A percentile compares a stretch with the other conserved stretches of the same genome.
Conservation (phyloP, 2,113 vertebrate genomes). For the Boulengeromyrus knoepffleri region DNA sequence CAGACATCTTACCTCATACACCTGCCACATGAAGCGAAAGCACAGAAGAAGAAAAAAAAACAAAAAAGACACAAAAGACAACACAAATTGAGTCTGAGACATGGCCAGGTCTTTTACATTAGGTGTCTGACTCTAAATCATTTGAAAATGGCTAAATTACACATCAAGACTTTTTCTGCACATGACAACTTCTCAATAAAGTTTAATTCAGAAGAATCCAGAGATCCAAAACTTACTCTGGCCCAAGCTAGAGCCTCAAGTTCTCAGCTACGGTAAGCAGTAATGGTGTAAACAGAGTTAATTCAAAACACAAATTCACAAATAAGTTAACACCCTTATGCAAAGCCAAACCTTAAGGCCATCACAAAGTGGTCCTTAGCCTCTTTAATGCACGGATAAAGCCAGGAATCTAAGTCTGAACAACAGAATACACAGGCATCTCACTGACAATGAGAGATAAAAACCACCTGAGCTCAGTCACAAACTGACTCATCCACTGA, state of each 20-base stretch:
- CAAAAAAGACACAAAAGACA: constrained; percentile 59
- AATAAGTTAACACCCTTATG: neutral
- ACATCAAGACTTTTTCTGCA: neutral
- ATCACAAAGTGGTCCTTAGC: neutral
- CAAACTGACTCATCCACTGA: neutral
- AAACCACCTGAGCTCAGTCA: neutral
- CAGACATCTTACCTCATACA: constrained; percentile 92
- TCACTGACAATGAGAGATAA: neutral
- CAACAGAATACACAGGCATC: neutral
- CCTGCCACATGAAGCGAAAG: constrained; percentile 84
- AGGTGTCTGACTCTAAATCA: neutral
- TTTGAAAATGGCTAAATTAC: neutral
- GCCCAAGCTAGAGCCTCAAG: neutral
- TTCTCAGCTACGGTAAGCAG: neutral
- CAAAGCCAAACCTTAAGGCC: neutral
- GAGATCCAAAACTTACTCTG: neutral
- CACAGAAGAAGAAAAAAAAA: constrained; percentile 57
- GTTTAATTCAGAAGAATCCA: neutral
- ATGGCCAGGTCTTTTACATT: neutral
- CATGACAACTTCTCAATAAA: neutral
- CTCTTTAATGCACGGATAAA: neutral
- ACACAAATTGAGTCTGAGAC: constrained; percentile 17
- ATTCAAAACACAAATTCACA: neutral
- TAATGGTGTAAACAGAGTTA: neutral
- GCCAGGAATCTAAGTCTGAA: neutral